phyloP scores from a whole-genome alignment of 2,888 invertebrate genomes.

The Masnerella sp. region DNA sequence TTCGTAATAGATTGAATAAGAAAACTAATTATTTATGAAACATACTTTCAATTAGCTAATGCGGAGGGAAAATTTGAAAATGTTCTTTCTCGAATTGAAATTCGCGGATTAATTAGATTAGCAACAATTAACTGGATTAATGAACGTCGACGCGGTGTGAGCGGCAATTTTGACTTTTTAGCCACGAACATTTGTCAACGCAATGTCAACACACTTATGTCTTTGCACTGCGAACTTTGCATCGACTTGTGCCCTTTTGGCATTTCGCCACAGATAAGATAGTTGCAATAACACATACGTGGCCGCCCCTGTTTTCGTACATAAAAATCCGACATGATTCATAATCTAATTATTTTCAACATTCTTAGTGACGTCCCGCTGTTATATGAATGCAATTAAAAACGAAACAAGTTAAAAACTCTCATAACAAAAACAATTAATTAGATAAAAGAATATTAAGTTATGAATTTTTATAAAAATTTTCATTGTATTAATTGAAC shows the following conservation, averaged over 20 bases:
- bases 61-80: too few relatives aligned
- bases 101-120: not conserved
- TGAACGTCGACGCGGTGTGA: not conserved
- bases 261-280: conserved; percentile 46
- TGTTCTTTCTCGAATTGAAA: not conserved
- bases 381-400: conserved; percentile 15
- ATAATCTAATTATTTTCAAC: conserved; percentile 31
- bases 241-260: conserved; percentile 51
- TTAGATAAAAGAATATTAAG: too few relatives aligned
- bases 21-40: too few relatives aligned
- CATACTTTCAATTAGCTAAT: too few relatives aligned
- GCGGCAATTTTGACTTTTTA: conserved; percentile 11
- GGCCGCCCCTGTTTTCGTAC: conserved; percentile 23
- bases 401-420: conserved; percentile 6
- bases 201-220: conserved; percentile 53
- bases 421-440: too few relatives aligned
- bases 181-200: conserved; percentile 27
- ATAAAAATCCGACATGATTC: conserved; percentile 36
- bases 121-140: too few relatives aligned
- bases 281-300: conserved; percentile 34
- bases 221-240: conserved; percentile 49
- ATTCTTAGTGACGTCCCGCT: not conserved
- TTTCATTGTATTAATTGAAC: too few relatives aligned
- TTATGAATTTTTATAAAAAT: too few relatives aligned
- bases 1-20: too few relatives aligned